phyloP scores from a whole-genome alignment of 1,140 invertebrate species.

The Brachionus rubens region DNA sequence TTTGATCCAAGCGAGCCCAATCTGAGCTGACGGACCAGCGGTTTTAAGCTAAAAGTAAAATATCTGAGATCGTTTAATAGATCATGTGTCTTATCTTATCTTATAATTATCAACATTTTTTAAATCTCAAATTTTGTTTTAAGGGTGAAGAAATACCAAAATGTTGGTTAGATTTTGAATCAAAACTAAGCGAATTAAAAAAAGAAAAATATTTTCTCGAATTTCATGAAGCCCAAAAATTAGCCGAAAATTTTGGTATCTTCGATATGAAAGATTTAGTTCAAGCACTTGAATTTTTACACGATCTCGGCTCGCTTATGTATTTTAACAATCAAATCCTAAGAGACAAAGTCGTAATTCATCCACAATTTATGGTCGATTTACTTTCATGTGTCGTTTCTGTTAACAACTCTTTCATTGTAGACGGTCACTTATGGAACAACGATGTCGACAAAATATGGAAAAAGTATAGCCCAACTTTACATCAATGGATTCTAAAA shows the following conservation, averaged over 20 bases:
- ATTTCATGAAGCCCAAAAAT: background rate
- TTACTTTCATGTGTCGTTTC: conserved; percentile 59
- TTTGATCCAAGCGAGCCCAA: too few relatives aligned
- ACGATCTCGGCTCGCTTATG: conserved; percentile 58
- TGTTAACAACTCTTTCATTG: conserved; percentile 54
- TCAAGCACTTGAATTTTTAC: conserved; percentile 56
- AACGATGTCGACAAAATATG: conserved; percentile 55
- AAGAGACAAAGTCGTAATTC: conserved; percentile 54
- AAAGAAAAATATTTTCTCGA: conserved; percentile 37
- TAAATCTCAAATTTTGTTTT: conserved; percentile 52
- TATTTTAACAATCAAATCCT: conserved; percentile 57
- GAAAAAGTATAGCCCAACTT: conserved; percentile 51
- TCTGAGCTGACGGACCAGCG: too few relatives aligned
- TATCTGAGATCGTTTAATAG: too few relatives aligned
- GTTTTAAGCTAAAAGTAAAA: too few relatives aligned
- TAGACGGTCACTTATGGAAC: conserved; percentile 54
- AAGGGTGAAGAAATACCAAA: conserved; percentile 58
- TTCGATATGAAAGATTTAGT: conserved; percentile 49
- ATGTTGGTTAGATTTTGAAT: conserved; percentile 56
- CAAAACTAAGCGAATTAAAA: conserved; percentile 31
- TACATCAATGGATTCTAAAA: conserved; percentile 57
- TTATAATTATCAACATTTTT: too few relatives aligned
- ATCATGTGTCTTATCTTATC: too few relatives aligned
- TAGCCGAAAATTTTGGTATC: conserved; percentile 19
- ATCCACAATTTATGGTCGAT: conserved; percentile 60